phyloP scores from a whole-genome alignment of 2,888 invertebrate species.

The Gymnosoma rotundatum region DNA sequence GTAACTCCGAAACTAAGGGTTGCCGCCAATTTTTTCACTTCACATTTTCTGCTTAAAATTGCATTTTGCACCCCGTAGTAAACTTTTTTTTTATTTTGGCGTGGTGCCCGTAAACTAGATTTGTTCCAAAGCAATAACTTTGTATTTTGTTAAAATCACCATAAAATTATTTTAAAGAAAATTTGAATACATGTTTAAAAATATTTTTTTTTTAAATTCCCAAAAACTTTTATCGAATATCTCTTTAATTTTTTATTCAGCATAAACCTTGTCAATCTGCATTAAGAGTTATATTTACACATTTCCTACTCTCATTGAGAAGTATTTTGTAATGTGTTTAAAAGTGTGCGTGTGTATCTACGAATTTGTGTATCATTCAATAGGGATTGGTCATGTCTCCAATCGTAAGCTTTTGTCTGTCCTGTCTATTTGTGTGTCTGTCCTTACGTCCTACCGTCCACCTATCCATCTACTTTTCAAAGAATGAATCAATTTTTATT shows the following conservation, averaged over 20 bases:
- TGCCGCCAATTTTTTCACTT: no score
- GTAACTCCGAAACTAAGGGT: no score
- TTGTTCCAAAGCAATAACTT: no score
- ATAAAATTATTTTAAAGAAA: no score
- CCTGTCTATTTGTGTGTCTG: conserved; percentile 18
- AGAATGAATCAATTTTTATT: conserved; percentile 64
- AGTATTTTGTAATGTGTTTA: conserved; percentile 50
- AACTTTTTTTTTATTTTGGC: no score
- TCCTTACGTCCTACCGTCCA: background rate
- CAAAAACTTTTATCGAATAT: background rate
- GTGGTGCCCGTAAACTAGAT: no score
- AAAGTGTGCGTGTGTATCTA: conserved; percentile 28
- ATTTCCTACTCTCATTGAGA: conserved; percentile 27
- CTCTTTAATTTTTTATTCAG: conserved; percentile 4
- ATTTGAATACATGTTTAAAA: no score
- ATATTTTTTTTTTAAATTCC: background rate
- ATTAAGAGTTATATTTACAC: no score
- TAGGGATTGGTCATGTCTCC: conserved; percentile 64
- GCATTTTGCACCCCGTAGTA: no score
- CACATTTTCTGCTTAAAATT: no score
- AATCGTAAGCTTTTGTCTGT: conserved; percentile 41
- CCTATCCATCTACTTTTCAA: conserved; percentile 36
- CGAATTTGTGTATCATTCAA: conserved; percentile 56
- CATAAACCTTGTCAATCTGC: background rate
- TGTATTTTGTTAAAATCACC: background rate